These are phyloP conservation scores for Exaiptasia diaphana DNA, from an alignment of 64 coral and sea anemone species.

Conservation along the genomic window DNA sequence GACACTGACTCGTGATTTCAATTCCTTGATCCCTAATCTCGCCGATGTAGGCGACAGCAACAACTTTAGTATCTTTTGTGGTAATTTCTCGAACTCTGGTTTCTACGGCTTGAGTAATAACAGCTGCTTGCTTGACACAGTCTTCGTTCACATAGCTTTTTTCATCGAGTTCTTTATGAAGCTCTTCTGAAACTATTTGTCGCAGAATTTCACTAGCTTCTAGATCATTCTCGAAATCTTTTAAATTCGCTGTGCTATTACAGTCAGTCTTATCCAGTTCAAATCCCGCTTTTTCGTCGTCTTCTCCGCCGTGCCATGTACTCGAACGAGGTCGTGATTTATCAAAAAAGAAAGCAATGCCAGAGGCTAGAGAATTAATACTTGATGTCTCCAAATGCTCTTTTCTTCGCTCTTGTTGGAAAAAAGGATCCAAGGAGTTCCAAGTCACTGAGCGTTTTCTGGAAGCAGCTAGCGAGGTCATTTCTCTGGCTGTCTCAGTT, in stretches of 20 bases:
- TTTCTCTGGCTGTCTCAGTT: too few relatives aligned
- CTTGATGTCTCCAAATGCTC: slow-evolving; percentile 31
- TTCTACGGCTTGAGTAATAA: slow-evolving; percentile 73
- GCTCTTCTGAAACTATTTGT: slow-evolving; percentile 71
- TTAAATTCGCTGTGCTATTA: slow-evolving; percentile 39
- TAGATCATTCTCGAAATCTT: slow-evolving; percentile 49
- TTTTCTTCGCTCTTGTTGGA: slow-evolving; percentile 10
- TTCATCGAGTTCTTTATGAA: slow-evolving; percentile 32
- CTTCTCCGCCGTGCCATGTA: slow-evolving; percentile 72
- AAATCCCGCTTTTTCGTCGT: neutral
- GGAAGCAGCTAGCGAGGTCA: too few relatives aligned
- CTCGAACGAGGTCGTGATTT: slow-evolving; percentile 25
- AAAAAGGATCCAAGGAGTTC: slow-evolving; percentile 51
- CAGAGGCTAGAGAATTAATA: slow-evolving; percentile 63
- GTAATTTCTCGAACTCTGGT: slow-evolving; percentile 49
- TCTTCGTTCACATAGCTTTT: slow-evolving; percentile 55
- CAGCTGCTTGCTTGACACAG: slow-evolving; percentile 51
- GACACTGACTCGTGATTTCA: slow-evolving; percentile 79
- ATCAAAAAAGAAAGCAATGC: slow-evolving; percentile 15
- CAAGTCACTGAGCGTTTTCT: slow-evolving; percentile 51
- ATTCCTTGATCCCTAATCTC: slow-evolving; percentile 90
- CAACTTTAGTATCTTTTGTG: slow-evolving; percentile 51
- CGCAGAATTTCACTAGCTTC: slow-evolving; percentile 53
- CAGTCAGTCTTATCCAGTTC: neutral
- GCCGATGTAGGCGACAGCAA: slow-evolving; percentile 71